Percentiles rank a stretch among this genome's conserved stretches.
phyloP scores from a whole-genome alignment of 2,888 invertebrate species.

The Blastobasis lacticolella region DNA sequence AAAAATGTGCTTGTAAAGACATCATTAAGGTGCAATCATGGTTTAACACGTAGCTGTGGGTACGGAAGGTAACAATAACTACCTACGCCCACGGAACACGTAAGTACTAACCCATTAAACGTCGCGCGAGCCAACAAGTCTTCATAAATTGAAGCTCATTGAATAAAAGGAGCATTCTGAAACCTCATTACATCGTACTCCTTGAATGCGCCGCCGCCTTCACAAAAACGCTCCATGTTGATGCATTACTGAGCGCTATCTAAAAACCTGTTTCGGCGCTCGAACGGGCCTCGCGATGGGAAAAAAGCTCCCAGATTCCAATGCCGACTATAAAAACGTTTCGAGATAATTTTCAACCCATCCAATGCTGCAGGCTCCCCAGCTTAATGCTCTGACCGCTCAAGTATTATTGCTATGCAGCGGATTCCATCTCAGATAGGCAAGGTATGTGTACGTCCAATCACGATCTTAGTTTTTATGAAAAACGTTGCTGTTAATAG shows the following conservation, averaged over 20 bases:
- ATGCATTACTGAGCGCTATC: conserved; percentile 72
- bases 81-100: neutral
- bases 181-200: conserved; percentile 60
- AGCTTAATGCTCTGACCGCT: conserved; percentile 37
- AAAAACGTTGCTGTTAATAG: too few relatives aligned
- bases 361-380: conserved; percentile 44
- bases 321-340: conserved; percentile 69
- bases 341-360: conserved; percentile 66
- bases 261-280: conserved; percentile 70
- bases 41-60: neutral
- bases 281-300: conserved; percentile 59
- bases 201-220: conserved; percentile 59
- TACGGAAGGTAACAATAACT: neutral
- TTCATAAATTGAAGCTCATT: conserved; percentile 41
- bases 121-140: conserved; percentile 8
- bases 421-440: too few relatives aligned
- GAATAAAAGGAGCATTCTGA: conserved; percentile 48
- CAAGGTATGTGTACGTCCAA: too few relatives aligned
- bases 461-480: too few relatives aligned
- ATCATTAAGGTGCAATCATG: neutral
- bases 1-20: neutral
- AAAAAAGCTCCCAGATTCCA: conserved; percentile 69
- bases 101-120: neutral
- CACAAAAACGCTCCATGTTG: conserved; percentile 65
- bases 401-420: conserved; percentile 26